Conservation (phyloP, 2,888 invertebrate species). For the Rotaria socialis region DNA sequence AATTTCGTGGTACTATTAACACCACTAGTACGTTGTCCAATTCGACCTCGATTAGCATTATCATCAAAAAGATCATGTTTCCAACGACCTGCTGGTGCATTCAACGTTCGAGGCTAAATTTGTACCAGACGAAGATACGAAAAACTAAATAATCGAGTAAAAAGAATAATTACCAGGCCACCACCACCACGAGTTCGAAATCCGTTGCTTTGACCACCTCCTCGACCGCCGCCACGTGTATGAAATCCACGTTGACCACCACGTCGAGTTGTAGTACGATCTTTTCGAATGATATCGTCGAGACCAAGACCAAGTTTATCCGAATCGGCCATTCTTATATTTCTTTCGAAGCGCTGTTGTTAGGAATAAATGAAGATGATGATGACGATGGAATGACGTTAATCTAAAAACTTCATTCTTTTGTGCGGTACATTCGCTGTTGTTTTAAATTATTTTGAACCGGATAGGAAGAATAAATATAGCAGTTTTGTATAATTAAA, state of each 20-base stretch:
- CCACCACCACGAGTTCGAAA: slow-evolving; percentile 47
- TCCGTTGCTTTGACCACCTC: slow-evolving; percentile 42
- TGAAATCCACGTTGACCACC: slow-evolving; percentile 62
- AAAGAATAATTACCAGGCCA: slow-evolving; percentile 37
- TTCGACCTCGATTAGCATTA: not conserved
- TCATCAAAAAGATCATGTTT: not conserved
- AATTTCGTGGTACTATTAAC: slow-evolving; percentile 37
- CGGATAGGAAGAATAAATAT: not conserved
- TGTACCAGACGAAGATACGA: not conserved
- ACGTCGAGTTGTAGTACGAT: slow-evolving; percentile 66
- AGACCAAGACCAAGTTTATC: slow-evolving; percentile 62
- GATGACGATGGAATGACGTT: not conserved
- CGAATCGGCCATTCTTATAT: not conserved
- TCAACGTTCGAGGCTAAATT: not conserved
- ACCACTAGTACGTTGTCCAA: slow-evolving; percentile 25
- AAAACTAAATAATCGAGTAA: not conserved
- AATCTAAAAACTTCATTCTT: slow-evolving; percentile 25
- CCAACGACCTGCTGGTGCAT: not conserved
- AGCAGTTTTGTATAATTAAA: not conserved
- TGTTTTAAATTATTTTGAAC: not conserved
- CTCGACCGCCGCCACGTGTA: slow-evolving; percentile 55
- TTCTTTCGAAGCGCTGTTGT: too few species aligned
- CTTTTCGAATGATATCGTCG: slow-evolving; percentile 83
- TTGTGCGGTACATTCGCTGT: not conserved
- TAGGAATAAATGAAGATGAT: too few species aligned